A percentile compares a stretch with the other conserved stretches of the same genome.
Evolutionary conservation across 2,888 invertebrate species (phyloP).

Genomic region (Philonicus albiceps): DNA sequence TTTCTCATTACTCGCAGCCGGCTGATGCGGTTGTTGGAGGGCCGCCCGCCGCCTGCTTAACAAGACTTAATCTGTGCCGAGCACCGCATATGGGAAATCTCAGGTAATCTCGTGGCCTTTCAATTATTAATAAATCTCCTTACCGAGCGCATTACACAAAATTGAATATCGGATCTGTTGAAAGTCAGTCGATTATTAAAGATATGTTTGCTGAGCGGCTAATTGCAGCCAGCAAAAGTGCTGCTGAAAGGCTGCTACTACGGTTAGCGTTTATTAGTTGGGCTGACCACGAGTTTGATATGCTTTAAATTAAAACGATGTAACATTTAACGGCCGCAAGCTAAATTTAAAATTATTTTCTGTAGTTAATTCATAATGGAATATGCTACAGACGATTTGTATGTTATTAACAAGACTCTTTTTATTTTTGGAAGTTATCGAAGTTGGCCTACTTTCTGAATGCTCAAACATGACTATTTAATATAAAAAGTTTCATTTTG

Average conservation of each 20-base stretch:
- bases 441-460: not conserved
- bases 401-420: not conserved
- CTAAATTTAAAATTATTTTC: not conserved
- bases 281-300: not conserved
- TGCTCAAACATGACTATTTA: not conserved
- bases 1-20: slow-evolving; percentile 24
- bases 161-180: not conserved
- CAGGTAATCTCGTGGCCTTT: slow-evolving; percentile 9
- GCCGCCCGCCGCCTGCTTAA: not conserved
- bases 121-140: slow-evolving; percentile 38
- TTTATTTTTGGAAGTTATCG: not conserved
- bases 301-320: not conserved
- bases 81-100: slow-evolving; percentile 37
- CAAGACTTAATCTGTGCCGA: slow-evolving; percentile 10
- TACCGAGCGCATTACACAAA: not conserved
- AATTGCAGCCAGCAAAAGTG: not conserved
- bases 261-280: not conserved
- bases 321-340: not conserved
- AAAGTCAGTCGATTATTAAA: not conserved
- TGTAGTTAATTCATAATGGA: not conserved
- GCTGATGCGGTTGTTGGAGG: not conserved
- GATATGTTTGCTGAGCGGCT: not conserved
- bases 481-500: not conserved
- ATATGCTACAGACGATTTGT: not conserved
- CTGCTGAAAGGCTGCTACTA: not conserved